Conservation (phyloP, 2,888 invertebrate genomes). For the Acleris emargana region DNA sequence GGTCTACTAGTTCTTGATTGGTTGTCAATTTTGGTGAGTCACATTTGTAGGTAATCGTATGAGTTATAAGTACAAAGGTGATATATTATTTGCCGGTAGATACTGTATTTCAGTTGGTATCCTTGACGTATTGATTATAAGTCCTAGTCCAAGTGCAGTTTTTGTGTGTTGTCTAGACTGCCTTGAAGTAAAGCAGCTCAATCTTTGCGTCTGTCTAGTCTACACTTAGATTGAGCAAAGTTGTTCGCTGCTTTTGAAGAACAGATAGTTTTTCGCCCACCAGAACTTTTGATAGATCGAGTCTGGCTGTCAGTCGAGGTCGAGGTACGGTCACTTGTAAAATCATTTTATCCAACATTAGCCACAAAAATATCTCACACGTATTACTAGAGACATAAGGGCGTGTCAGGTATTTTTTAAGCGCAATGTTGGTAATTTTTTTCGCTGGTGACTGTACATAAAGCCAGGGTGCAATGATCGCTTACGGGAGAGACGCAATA, state of each 20-base stretch:
- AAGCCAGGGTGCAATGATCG: neutral
- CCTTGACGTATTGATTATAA: neutral
- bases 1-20: no score
- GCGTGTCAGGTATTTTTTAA: no score
- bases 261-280: conserved; percentile 9
- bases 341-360: no score
- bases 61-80: no score
- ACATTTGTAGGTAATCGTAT: no score
- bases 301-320: conserved; percentile 23
- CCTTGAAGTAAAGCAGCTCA: no score
- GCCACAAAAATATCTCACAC: no score
- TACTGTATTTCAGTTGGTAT: no score
- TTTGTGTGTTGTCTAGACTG: conserved; percentile 2
- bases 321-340: neutral
- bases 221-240: neutral
- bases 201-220: neutral
- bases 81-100: no score
- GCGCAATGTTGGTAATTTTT: no score
- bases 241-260: conserved; percentile 12
- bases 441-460: neutral
- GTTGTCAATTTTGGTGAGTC: no score
- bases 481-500: neutral
- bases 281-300: conserved; percentile 26
- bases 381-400: no score
- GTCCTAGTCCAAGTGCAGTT: neutral